Conservation (phyloP, 1,140 invertebrate genomes). For the Brachionus sp. region DNA sequence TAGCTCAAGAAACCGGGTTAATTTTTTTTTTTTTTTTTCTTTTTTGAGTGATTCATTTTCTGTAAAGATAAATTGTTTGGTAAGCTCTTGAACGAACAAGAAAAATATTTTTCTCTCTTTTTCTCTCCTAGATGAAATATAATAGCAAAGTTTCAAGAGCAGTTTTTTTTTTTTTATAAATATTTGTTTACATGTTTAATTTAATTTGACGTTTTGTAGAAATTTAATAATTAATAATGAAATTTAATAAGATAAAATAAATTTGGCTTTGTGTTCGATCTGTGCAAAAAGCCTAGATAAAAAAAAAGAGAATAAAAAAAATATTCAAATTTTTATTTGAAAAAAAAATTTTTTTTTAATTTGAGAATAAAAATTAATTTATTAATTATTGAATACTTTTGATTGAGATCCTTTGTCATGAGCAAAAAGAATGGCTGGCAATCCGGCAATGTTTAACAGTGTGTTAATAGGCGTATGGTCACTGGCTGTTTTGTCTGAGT, state of each 20-base stretch:
- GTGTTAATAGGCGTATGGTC: constrained; percentile 34
- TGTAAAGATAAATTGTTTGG: background rate
- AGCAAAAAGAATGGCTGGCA: background rate
- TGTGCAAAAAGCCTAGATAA: background rate
- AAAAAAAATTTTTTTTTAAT: background rate
- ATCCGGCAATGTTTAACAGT: background rate
- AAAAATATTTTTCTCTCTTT: background rate
- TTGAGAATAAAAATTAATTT: background rate
- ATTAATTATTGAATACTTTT: background rate
- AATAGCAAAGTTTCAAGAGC: constrained; percentile 17
- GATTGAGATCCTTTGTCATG: background rate
- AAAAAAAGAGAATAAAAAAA: background rate
- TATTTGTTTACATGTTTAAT: constrained; percentile 25
- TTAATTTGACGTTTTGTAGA: constrained; percentile 25
- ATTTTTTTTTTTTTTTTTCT: background rate
- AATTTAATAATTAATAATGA: constrained; percentile 38
- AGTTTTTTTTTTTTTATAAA: background rate
- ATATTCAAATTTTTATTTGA: background rate
- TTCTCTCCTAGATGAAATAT: constrained; percentile 16
- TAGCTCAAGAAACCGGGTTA: constrained; percentile 19
- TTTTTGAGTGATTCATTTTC: constrained; percentile 16
- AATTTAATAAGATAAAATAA: constrained; percentile 29
- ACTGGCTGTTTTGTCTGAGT: background rate
- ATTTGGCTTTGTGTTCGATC: background rate
- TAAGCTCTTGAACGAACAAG: background rate